phyloP scores from a whole-genome alignment of 2,797 vertebrate genomes.

The Molossus alvarezi region DNA sequence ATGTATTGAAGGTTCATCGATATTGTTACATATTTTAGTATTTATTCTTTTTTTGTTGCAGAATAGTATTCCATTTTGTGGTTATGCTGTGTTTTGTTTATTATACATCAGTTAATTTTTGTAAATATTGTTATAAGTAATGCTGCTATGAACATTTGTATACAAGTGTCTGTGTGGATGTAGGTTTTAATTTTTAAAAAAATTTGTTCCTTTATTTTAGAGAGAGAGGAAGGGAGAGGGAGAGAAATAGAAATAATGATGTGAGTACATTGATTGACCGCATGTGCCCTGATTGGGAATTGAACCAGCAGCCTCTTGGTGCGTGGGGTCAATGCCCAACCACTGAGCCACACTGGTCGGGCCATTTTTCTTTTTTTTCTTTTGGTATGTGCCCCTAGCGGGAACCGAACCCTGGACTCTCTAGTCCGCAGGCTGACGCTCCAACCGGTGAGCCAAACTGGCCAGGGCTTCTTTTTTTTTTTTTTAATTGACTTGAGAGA shows the following conservation, averaged over 20 bases:
- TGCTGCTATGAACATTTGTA: neutral
- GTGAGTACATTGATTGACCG: too few relatives aligned
- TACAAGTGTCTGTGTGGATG: neutral
- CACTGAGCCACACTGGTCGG: too few relatives aligned
- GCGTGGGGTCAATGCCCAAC: too few relatives aligned
- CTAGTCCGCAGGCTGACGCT: too few relatives aligned
- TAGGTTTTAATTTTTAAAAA: neutral
- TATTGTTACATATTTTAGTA: neutral
- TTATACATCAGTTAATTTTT: constrained; percentile 13
- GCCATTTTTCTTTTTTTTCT: neutral
- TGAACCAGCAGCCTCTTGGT: too few relatives aligned
- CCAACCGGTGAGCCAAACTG: too few relatives aligned
- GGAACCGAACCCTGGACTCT: too few relatives aligned
- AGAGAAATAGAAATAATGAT: too few relatives aligned
- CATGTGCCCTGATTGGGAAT: too few relatives aligned
- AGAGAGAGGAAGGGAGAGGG: too few relatives aligned
- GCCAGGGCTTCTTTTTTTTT: neutral
- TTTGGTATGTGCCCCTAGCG: neutral
- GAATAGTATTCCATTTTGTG: neutral
- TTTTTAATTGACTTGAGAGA: neutral
- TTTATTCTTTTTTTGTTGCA: neutral
- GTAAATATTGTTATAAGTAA: neutral
- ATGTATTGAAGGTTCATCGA: neutral
- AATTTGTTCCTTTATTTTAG: too few relatives aligned
- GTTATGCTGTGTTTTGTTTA: neutral